Percentiles rank a stretch among this genome's conserved stretches.
Conservation (phyloP, 2,888 invertebrate genomes). For the Cephus runcator region DNA sequence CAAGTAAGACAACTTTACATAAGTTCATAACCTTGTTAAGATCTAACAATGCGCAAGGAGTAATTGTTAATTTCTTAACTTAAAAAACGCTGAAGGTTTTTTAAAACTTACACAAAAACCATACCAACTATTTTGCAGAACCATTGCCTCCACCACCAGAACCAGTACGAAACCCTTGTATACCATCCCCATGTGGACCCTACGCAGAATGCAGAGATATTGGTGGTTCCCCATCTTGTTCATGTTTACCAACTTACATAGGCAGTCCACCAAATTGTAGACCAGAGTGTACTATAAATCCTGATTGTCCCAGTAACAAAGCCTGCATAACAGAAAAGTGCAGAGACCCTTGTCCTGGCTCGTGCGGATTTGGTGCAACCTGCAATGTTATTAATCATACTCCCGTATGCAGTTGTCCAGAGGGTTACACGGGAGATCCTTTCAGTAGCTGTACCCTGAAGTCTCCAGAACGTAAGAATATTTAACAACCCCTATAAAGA, state of each 20-base stretch:
- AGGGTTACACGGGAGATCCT: conserved; percentile 65
- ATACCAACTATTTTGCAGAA: not conserved
- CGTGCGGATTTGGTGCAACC: conserved; percentile 79
- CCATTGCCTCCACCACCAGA: not conserved
- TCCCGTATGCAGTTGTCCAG: conserved; percentile 73
- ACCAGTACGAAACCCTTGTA: conserved; percentile 68
- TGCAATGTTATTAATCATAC: conserved; percentile 83
- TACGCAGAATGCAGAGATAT: conserved; percentile 78
- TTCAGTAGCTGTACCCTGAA: conserved; percentile 52
- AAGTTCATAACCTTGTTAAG: not conserved
- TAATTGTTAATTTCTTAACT: not conserved
- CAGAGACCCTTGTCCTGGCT: conserved; percentile 81
- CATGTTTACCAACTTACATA: conserved; percentile 73
- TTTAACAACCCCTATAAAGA: not conserved
- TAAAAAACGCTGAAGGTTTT: not conserved
- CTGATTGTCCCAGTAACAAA: conserved; percentile 78
- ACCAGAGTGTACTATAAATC: conserved; percentile 78
- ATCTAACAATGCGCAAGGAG: not conserved
- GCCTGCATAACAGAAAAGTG: conserved; percentile 85
- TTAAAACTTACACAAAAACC: not conserved
- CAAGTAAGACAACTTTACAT: not conserved
- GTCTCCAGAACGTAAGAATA: conserved; percentile 63
- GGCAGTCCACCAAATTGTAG: conserved; percentile 80
- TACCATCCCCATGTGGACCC: conserved; percentile 75
- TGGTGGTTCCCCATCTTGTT: conserved; percentile 72